Evolutionary conservation across 2,888 invertebrate species (phyloP).

Genomic region (Rhogogaster chlorosoma): DNA sequence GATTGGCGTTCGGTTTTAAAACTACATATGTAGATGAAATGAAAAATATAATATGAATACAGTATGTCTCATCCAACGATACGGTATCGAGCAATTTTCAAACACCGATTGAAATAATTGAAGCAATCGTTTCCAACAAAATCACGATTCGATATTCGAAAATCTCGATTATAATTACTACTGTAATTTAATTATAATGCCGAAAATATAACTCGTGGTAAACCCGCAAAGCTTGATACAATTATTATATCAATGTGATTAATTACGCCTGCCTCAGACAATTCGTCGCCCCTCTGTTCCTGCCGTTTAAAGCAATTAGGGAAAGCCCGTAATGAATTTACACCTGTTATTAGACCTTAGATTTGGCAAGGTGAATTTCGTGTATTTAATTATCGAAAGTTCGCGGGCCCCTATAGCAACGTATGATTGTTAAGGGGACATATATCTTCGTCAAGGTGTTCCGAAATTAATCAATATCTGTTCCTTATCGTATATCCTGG

Average conservation of each 20-base stretch:
- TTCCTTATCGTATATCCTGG: too few relatives aligned
- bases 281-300: conserved; percentile 1
- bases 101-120: neutral
- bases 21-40: neutral
- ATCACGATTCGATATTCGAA: neutral
- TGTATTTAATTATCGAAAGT: conserved; percentile 1
- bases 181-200: neutral
- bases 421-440: neutral
- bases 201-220: neutral
- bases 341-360: conserved; percentile 14
- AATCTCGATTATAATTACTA: neutral
- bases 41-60: neutral
- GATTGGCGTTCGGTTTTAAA: neutral
- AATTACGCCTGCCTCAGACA: conserved; percentile 1
- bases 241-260: conserved; percentile 28
- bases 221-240: neutral
- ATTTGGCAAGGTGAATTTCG: neutral
- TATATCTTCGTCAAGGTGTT: neutral
- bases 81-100: neutral
- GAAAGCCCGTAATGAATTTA: conserved; percentile 14
- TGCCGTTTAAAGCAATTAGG: conserved; percentile 19
- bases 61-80: neutral
- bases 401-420: neutral
- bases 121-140: neutral
- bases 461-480: too few relatives aligned